Conservation (phyloP, 2,888 invertebrate species). For the Philereme vetulata region DNA sequence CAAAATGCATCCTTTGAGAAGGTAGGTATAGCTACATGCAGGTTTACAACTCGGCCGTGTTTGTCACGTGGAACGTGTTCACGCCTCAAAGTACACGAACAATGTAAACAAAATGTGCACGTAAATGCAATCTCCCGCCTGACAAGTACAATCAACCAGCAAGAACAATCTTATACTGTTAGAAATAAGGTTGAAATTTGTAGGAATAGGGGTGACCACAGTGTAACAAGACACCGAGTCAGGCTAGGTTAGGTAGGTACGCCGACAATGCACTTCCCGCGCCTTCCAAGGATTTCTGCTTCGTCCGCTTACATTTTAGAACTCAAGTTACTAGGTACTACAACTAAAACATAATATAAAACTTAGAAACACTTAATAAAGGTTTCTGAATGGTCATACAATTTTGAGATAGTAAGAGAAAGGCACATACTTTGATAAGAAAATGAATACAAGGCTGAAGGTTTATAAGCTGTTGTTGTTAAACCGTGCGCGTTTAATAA, state of each 20-base stretch:
- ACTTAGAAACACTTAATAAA: not conserved
- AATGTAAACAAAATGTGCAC: no score
- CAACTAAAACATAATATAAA: not conserved
- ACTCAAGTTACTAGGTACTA: not conserved
- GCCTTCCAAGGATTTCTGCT: slow-evolving; percentile 15
- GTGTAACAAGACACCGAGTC: slow-evolving; percentile 11
- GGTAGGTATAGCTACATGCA: no score
- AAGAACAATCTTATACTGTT: no score
- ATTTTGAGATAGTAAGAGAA: not conserved
- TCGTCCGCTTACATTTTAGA: not conserved
- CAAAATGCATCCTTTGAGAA: no score
- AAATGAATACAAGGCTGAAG: not conserved
- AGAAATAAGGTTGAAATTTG: not conserved
- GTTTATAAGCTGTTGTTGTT: not conserved
- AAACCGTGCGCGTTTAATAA: no score
- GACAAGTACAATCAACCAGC: no score
- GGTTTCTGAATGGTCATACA: not conserved
- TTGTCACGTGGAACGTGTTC: no score
- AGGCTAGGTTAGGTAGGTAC: not conserved
- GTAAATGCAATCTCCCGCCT: no score
- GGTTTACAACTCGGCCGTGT: no score
- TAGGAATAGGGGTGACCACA: not conserved
- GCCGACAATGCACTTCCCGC: slow-evolving; percentile 13
- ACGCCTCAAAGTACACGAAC: no score
- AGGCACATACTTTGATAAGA: not conserved